A percentile compares a stretch with the other conserved stretches of the same genome.
phyloP scores from a whole-genome alignment of 2,888 invertebrate genomes.

The Eupeodes latifasciatus region DNA sequence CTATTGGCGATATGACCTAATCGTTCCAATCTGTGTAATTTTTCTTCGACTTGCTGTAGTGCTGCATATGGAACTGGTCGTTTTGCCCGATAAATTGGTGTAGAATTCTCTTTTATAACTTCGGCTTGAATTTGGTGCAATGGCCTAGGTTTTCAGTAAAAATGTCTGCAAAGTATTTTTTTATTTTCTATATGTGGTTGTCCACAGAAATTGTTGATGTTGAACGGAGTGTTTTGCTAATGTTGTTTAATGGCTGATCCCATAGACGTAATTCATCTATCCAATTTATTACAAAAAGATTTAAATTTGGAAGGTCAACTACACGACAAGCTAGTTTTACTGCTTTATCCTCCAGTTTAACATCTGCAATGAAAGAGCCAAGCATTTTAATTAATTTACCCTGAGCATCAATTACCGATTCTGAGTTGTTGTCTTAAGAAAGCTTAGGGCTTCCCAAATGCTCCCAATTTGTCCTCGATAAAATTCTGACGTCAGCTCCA shows the following conservation, averaged over 20 bases:
- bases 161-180: too few species aligned
- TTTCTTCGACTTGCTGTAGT: too few species aligned
- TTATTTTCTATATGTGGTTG: background rate
- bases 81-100: too few species aligned
- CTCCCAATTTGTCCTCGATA: slow-evolving; percentile 9
- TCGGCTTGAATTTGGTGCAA: too few species aligned
- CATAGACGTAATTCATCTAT: slow-evolving; percentile 23
- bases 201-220: slow-evolving; percentile 11
- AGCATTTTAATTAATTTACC: background rate
- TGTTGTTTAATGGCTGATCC: slow-evolving; percentile 22
- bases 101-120: too few species aligned
- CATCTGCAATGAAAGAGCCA: background rate
- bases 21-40: too few species aligned
- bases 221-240: slow-evolving; percentile 16
- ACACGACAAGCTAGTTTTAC: background rate
- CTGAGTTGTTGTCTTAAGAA: background rate
- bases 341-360: background rate
- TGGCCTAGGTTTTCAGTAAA: too few species aligned
- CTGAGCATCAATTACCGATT: slow-evolving; percentile 18
- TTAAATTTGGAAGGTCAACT: slow-evolving; percentile 3
- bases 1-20: too few species aligned
- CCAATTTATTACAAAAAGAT: slow-evolving; percentile 1
- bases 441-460: slow-evolving; percentile 4
- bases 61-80: too few species aligned
- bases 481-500: slow-evolving; percentile 52